Base-by-base conservation (phyloP, 2,797 vertebrate genomes). In the Microchirus variegatus region DNA sequence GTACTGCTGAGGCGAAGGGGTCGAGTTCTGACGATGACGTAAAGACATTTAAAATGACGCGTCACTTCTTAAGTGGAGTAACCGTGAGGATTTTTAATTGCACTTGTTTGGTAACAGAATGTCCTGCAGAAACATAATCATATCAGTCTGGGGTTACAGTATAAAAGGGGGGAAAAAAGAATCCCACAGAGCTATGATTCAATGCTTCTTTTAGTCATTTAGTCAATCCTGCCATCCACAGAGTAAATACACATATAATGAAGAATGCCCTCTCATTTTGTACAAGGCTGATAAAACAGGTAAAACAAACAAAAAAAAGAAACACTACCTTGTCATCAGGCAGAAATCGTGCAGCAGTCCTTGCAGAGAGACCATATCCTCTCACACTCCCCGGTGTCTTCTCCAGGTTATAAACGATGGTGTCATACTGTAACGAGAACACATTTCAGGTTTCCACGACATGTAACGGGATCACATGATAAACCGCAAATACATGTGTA, bases 351-450 rank as follows among this genome's bases (percentile, higher is more conserved):
- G 41, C 26, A 1, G 91, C 71, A 5, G 94, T 96, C 69, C 95
- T 93, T 0, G 94, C 94, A 80, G 90, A 92, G 43, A 95, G 15
- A 17, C 63, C 18, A 0, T 95, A 96, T 6, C 95, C 96, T 73
- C 73, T 95, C 26, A 26, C 93, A 81, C 94, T 96, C 41, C 60
- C 71, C 0, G 94, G 94, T 15, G 26, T 93, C 49, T 61, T 93
- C 63, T 89, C 44, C 1, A 90, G 8, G 6, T 86, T 59, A 56
- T 93, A 77, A 2, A 80, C 0, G 9, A 94, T 82, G 52, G 83
- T 90, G 58, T 66, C 82, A 40, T 67, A 72, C 95, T 96, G 85
- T 44, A 35, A 17, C 11, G 22, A 15, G 42, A 11, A 11, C 2
- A n/a, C 10, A 43, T 15, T 1, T n/a, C 15, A 11, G 15, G 42